phyloP scores from a whole-genome alignment of 2,797 vertebrate species.

The Sebastes vulpes region DNA sequence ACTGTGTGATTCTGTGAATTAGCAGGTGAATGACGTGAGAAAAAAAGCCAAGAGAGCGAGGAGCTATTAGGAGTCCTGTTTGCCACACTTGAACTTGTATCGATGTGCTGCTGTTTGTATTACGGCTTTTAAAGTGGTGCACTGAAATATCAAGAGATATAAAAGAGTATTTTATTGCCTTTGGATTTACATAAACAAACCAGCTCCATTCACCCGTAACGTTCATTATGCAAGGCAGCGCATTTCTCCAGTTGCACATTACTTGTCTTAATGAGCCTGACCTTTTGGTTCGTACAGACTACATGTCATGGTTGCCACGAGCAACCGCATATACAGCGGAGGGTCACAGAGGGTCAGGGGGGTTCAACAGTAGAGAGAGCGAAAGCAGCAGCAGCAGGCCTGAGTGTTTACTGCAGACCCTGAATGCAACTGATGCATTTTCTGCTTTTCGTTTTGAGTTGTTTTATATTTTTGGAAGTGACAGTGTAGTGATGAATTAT shows the following conservation, averaged over 20 bases:
- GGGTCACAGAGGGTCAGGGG: conserved; percentile 71
- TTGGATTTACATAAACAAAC: conserved; percentile 22
- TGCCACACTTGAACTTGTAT: conserved; percentile 14
- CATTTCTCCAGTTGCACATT: conserved; percentile 39
- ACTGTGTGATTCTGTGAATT: conserved; percentile 51
- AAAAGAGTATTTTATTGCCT: conserved; percentile 12
- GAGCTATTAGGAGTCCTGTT: not conserved
- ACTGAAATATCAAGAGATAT: not conserved
- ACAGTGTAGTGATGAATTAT: not conserved
- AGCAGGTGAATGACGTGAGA: conserved; percentile 60
- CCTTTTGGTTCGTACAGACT: conserved; percentile 46
- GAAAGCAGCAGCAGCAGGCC: conserved; percentile 20
- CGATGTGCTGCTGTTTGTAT: not conserved
- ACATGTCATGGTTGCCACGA: conserved; percentile 61
- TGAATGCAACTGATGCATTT: conserved; percentile 32
- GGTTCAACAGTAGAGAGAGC: conserved; percentile 61
- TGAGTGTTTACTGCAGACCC: conserved; percentile 27
- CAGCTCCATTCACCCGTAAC: not conserved
- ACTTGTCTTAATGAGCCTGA: conserved; percentile 50
- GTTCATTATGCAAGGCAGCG: not conserved
- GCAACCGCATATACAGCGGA: conserved; percentile 57
- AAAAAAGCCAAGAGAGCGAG: conserved; percentile 16
- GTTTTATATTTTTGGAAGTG: not conserved
- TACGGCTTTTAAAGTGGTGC: not conserved
- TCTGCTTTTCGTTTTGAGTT: not conserved